Base-by-base conservation (phyloP, 64 coral and sea anemone species). In the Astreopora myriophthalma region DNA sequence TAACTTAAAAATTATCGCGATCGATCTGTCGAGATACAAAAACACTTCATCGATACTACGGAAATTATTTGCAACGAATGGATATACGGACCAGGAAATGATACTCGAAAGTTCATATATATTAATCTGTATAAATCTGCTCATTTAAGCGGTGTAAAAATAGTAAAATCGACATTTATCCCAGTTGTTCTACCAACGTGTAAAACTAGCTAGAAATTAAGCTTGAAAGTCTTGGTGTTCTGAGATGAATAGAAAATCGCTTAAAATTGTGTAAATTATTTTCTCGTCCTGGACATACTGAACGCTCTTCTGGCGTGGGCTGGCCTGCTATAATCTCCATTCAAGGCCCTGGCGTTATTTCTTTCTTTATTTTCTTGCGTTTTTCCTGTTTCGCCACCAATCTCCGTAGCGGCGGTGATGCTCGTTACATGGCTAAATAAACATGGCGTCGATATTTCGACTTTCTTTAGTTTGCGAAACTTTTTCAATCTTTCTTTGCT, bases 391-490 rank as follows among this genome's bases (percentile, higher is more conserved):
- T 76, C 80, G 31, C 81, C 90, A 26, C 81, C 90, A 8, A 96
- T 92, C 75, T 79, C 66, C 23, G 95, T 96, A 0, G 90, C 80
- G 3, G 94, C 76, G 4, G 94, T 99, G 16, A 99, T 99, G 75
- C 94, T 99, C 0, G 97, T 99, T 28, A 99, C 97, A 91, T 99
- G 97, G 26, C 94, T 99, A 73, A 99, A 99, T 17, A 99, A 90
- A 93, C 97, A 99, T 26, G 97, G 97, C 5, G 89, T 99, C 42
- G 97, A 99, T 76, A 99, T 99, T 87, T 99, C 97, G 14, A 91
- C 92, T 69, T 99, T 99, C 80, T 99, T 99, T 58, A 99, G 86
- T 70, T 99, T 99, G 8, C 94, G 93, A 83, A 96, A 95, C 85
- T 99, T 99, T 68, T 99, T 99, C n/a, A 86, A 79, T 38, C 83